Evolutionary conservation across 2,113 vertebrate species (phyloP), one percentile per base, ranked within the genome.

Genomic region (Tetraodon nigroviridis): DNA sequence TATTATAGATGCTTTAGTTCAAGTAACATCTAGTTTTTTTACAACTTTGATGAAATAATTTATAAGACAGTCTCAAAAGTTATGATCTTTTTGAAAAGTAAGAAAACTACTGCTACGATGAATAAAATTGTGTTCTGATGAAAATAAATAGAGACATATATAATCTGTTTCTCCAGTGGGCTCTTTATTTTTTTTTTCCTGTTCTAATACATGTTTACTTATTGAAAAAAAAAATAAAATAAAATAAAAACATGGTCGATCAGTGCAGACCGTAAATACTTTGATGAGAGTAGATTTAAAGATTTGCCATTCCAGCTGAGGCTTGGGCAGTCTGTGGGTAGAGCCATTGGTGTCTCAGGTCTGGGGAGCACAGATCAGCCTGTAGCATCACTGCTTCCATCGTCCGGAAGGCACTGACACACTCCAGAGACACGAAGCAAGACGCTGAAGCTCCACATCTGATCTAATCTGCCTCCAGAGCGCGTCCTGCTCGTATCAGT

Each of bases 41-140:
- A 92, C 90, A 80, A 91, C 89, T 92, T 92, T 92, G 90, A 92
- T 89, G 87, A 92, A 92, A 90, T 90, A 75, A 91, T 92, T 92
- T 91, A 90, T 91, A 91, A 90, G 89, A 89, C 84, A 80, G 87
- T 88, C 87, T 88, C 87, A 90, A 84, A 52, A 84, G 86, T 91
- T 87, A 90, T 88, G 85, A 90, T 86, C 87, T 92, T 91, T 91
- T 90, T 77, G 47, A 86, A 85, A 88, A 86, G 81, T 88, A 89
- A 88, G 84, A 87, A 87, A 88, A 88, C 75, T 87, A 91, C 86
- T 84, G 88, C 89, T 89, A 90, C 86, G 81, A 89, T 88, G 86
- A 90, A 80, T 88, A 87, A 84, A 91, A 89, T 86, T 89, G 88
- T 92, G 90, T 92, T 91, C 90, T 88, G 81, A 91, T 88, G 84